Conservation (phyloP, 2,113 vertebrate genomes). For the Morone chrysops region DNA sequence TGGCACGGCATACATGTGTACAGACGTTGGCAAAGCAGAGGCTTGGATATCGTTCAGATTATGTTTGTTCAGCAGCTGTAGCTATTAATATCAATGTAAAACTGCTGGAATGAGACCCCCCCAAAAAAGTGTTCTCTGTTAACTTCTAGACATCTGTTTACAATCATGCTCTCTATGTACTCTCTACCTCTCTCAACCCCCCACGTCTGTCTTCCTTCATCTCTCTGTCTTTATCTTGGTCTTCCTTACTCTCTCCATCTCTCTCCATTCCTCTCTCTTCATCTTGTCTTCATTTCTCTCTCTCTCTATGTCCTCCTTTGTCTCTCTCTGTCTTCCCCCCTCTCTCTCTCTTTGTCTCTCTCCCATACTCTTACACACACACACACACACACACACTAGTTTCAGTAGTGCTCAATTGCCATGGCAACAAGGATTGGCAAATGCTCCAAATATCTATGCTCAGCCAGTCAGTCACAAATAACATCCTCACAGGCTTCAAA, state of each 20-base stretch:
- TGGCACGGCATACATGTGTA: not conserved
- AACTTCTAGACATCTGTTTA: slow-evolving; percentile 62
- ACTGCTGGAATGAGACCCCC: not conserved
- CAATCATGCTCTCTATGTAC: slow-evolving; percentile 1
- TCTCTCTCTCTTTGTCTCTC: not conserved
- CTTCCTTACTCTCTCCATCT: not conserved
- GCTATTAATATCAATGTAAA: not conserved
- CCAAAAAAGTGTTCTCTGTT: slow-evolving; percentile 25
- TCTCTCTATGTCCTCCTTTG: not conserved
- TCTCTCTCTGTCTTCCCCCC: not conserved
- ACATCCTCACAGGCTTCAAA: slow-evolving; percentile 37
- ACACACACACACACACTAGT: slow-evolving; percentile 28
- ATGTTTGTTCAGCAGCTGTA: not conserved
- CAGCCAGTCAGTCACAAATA: slow-evolving; percentile 52
- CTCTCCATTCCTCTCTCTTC: not conserved
- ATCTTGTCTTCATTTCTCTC: not conserved
- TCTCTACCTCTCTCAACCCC: not conserved
- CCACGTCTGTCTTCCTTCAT: not conserved
- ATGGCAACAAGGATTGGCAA: slow-evolving; percentile 72
- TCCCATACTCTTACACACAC: not conserved
- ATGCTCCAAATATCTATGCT: slow-evolving; percentile 65
- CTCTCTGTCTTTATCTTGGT: not conserved
- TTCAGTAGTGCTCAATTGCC: slow-evolving; percentile 65
- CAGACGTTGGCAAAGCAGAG: not conserved
- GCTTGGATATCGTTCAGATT: not conserved